phyloP scores from a whole-genome alignment of 2,113 vertebrate genomes.

The Stercorarius parasiticus region DNA sequence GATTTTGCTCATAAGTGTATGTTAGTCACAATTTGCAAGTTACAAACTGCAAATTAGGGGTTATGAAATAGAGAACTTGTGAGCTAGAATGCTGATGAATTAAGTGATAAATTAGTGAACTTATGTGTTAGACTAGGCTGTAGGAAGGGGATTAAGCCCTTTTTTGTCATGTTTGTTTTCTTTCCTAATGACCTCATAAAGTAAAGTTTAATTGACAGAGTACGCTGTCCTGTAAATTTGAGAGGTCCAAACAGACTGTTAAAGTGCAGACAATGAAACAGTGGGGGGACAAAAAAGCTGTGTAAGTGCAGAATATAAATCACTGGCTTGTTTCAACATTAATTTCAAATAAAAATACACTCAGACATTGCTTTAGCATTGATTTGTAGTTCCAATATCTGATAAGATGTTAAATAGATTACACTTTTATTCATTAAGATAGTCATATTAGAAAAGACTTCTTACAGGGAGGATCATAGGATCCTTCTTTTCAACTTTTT shows the following conservation, averaged over 20 bases:
- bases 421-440: neutral
- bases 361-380: neutral
- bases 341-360: neutral
- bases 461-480: fast-evolving
- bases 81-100: neutral
- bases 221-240: neutral
- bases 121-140: neutral
- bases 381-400: neutral
- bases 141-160: neutral
- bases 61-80: neutral
- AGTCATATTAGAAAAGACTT: neutral
- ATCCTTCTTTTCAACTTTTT: neutral
- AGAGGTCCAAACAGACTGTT: neutral
- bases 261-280: neutral
- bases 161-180: neutral
- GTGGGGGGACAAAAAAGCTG: fast-evolving
- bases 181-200: neutral
- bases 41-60: neutral
- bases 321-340: neutral
- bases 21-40: neutral
- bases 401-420: neutral
- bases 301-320: neutral
- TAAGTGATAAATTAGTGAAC: neutral
- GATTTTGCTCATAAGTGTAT: fast-evolving
- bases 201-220: neutral